These are phyloP conservation scores for Drosophila kanekoi DNA, from an alignment of 2,888 invertebrate genomes.

Conservation along the genomic window DNA sequence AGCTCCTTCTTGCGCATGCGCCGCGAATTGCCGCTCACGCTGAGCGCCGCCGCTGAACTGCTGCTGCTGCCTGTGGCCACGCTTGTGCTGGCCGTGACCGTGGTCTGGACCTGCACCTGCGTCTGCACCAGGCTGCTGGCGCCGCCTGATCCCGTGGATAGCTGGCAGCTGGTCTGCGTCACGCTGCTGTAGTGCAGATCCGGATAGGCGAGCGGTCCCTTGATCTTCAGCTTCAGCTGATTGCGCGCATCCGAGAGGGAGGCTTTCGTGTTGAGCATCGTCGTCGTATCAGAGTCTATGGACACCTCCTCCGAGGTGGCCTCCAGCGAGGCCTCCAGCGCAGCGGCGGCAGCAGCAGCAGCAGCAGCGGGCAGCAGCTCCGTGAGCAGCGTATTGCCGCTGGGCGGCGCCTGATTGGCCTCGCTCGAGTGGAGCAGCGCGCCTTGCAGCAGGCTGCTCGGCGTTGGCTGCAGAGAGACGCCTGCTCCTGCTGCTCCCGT, in stretches of 20 bases:
- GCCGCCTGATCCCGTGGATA: constrained; percentile 45
- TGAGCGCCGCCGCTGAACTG: constrained; percentile 44
- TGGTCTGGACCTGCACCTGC: constrained; percentile 71
- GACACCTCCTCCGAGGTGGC: constrained; percentile 85
- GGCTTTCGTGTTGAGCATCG: constrained; percentile 87
- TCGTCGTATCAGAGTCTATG: constrained; percentile 85
- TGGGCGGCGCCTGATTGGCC: constrained; percentile 64
- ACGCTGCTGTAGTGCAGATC: constrained; percentile 87
- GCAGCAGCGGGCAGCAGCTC: constrained; percentile 55
- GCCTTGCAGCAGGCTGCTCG: constrained; percentile 44
- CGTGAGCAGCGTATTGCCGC: constrained; percentile 45
- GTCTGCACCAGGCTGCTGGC: constrained; percentile 63
- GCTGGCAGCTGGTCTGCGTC: constrained; percentile 49
- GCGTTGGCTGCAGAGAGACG: constrained; percentile 7
- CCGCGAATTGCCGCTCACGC: constrained; percentile 87
- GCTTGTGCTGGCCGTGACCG: constrained; percentile 63
- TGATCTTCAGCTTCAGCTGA: constrained; percentile 95
- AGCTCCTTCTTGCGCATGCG: constrained; percentile 96
- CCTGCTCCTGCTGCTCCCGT: constrained; percentile 4
- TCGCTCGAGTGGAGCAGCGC: constrained; percentile 61
- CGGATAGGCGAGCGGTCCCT: constrained; percentile 92
- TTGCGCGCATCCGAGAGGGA: constrained; percentile 92
- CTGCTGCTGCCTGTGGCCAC: constrained; percentile 68
- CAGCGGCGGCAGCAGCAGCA: constrained; percentile 63
- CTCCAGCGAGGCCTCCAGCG: constrained; percentile 83